Base-by-base conservation (phyloP, 2,113 vertebrate genomes). In the Galeopterus variegatus region DNA sequence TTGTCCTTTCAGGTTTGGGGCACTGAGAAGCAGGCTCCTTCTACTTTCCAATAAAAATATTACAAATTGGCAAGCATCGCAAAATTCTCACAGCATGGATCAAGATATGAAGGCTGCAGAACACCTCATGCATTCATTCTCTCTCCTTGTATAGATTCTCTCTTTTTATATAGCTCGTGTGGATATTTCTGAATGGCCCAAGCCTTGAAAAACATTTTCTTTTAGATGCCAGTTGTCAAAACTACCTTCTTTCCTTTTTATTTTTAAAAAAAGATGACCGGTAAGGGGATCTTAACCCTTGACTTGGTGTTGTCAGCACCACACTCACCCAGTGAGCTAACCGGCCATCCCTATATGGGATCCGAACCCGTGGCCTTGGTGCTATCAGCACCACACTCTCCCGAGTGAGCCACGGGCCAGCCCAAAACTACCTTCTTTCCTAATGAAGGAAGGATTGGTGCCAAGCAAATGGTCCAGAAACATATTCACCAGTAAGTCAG, bases 371-470 rank as follows among this genome's bases (percentile, higher is more conserved):
- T n/a, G n/a, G n/a, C n/a, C n/a, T n/a, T n/a, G n/a, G n/a, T n/a
- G n/a, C n/a, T n/a, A n/a, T n/a, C n/a, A n/a, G n/a, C n/a, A n/a
- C n/a, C n/a, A n/a, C n/a, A n/a, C n/a, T n/a, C n/a, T n/a, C n/a
- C n/a, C n/a, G n/a, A n/a, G n/a, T n/a, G n/a, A n/a, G n/a, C n/a
- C n/a, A n/a, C n/a, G n/a, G n/a, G n/a, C n/a, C n/a, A n/a, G n/a
- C n/a, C n/a, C 76, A 87, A 84, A 95, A 64, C 14, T 1, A 23
- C 26, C 58, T n/a, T 91, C 93, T 73, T 95, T 76, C 65, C 72
- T 50, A 15, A 54, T 28, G n/a, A 92, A 72, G 54, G 81, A 90
- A 60, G 12, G 33, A 56, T 17, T 41, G 28, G 36, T 75, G 12
- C 50, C 19, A 45, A 50, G 33, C 36, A 72, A 26, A 69, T 5